phyloP scores from a whole-genome alignment of 2,888 invertebrate genomes.

The Eupithecia exiguata region DNA sequence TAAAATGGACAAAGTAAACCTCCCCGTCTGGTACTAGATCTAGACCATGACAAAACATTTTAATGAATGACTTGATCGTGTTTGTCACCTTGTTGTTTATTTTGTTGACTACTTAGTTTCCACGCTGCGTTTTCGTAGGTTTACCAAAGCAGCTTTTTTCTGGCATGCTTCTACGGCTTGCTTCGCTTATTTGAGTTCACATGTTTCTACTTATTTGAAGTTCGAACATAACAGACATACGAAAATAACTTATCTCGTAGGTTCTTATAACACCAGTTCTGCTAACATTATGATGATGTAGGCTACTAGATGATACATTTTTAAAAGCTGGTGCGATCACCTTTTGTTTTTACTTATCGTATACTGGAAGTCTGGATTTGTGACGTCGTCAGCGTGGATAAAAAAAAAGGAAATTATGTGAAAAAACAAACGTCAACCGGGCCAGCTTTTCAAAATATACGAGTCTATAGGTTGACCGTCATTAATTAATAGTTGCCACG shows the following conservation, averaged over 20 bases:
- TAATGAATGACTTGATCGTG: slow-evolving; percentile 8
- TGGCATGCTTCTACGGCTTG: no score
- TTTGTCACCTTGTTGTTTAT: neutral
- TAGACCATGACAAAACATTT: slow-evolving; percentile 20
- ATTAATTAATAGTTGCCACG: no score
- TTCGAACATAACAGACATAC: neutral
- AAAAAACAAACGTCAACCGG: no score
- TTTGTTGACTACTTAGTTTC: neutral
- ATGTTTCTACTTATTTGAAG: neutral
- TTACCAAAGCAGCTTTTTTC: neutral
- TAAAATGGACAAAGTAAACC: slow-evolving; percentile 15
- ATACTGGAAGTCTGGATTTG: no score
- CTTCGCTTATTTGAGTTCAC: neutral
- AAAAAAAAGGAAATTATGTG: no score
- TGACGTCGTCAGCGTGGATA: no score
- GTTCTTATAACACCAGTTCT: neutral
- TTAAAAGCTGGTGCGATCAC: no score
- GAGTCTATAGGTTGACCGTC: no score
- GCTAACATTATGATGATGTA: neutral
- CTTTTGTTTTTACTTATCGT: no score
- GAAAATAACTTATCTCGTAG: neutral
- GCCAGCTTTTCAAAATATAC: no score
- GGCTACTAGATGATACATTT: no score
- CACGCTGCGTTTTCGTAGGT: neutral
- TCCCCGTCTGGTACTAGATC: slow-evolving; percentile 5